Evolutionary conservation across 1,140 invertebrate genomes (phyloP), one percentile per base, ranked within the genome.

Genomic region (Neodiprion virginianus): DNA sequence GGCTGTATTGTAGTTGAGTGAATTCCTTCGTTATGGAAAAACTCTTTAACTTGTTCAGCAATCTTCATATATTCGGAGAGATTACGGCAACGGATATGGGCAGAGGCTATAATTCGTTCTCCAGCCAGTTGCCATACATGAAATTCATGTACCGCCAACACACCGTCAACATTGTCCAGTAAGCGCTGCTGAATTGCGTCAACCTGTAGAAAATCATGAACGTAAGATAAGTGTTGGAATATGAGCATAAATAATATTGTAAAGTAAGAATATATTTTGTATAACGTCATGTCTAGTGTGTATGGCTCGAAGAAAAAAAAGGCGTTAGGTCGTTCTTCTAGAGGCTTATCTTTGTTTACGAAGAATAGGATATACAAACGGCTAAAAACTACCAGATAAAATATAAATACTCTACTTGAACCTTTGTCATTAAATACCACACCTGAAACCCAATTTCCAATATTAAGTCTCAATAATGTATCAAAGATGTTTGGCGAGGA

Each of bases 71-170:
- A 97, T 82, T 96, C 95, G 0, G 94, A 94, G 71, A 97, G 86
- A 88, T 96, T 96, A 78, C 95, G 91, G 88, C 95, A 96, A 76
- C 95, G 93, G 82, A 98, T 97, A 82, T 98, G 96, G 4, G 96
- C 96, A 9, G 96, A 97, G 69, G 96, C 96, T 80, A 98, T 97
- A 73, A 97, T 97, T 78, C 96, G 91, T 86, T 97, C 96, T 1
- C 96, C 96, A 23, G 96, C 96, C 76, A 98, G 89, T 86, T 97
- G 96, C 96, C 96, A 98, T 2, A 98, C 95, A 82, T 98, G 96
- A 83, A 98, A 97, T 86, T 98, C 96, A 81, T 98, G 97, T 23
- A 98, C 95, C 1, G 96, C 96, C 67, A 97, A 86, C 14, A 98
- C 95, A 1, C 96, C 96, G 81, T 97, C 96, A 11, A 97, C 94